phyloP scores from a whole-genome alignment of 2,797 vertebrate genomes.

The Margarornis squamiger region DNA sequence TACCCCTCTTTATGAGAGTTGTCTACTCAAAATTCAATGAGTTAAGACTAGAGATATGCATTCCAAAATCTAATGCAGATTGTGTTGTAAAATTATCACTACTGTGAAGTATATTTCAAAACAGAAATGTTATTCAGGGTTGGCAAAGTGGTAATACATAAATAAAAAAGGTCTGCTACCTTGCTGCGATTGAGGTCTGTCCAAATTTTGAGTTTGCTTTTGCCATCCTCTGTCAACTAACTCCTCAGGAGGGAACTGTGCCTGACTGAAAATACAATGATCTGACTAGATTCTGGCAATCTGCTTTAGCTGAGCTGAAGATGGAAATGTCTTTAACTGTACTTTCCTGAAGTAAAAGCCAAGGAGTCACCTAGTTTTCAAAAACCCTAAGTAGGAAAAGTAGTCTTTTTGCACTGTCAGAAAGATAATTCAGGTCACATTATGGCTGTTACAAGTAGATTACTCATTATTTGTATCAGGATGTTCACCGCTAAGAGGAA shows the following conservation, averaged over 20 bases:
- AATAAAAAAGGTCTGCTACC: background rate
- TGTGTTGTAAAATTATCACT: background rate
- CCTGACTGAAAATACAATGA: background rate
- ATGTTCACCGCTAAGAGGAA: background rate
- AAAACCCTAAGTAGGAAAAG: background rate
- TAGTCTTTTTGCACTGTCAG: background rate
- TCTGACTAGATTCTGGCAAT: background rate
- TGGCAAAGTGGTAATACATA: background rate
- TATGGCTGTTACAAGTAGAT: background rate
- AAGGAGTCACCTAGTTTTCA: background rate
- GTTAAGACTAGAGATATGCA: background rate
- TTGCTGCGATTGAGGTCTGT: accelerated
- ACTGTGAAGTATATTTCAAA: background rate
- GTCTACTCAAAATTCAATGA: background rate
- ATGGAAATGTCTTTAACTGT: background rate
- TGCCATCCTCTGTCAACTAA: background rate
- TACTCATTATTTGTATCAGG: background rate
- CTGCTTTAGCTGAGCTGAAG: background rate
- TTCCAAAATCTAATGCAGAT: background rate
- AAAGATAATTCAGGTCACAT: background rate
- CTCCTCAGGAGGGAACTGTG: background rate
- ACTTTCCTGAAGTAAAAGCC: background rate
- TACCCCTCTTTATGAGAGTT: background rate
- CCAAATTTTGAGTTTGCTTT: background rate
- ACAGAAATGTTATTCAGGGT: background rate